A percentile compares a stretch with the other conserved stretches of the same genome.
Evolutionary conservation across 2,113 vertebrate species (phyloP).

Genomic region (Azemiops feae): DNA sequence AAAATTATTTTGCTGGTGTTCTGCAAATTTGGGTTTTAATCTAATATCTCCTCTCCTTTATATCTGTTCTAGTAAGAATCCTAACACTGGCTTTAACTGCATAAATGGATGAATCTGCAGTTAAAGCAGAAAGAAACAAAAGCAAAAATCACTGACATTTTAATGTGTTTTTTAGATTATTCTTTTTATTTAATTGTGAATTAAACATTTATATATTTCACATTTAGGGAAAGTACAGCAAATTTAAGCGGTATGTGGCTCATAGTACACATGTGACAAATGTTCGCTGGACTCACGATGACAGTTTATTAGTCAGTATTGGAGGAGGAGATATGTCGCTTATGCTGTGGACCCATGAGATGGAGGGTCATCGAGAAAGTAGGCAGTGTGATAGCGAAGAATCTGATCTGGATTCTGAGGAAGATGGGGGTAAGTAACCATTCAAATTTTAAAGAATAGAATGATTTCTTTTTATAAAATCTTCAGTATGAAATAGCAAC

Average conservation of each 20-base stretch:
- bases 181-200: constrained; percentile 7
- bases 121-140: background rate
- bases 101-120: background rate
- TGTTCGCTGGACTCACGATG: constrained; percentile 91
- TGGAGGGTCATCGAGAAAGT: constrained; percentile 82
- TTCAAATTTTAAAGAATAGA: background rate
- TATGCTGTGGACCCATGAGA: constrained; percentile 93
- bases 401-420: constrained; percentile 94
- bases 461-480: background rate
- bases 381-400: constrained; percentile 93
- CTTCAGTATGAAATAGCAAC: background rate
- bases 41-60: background rate
- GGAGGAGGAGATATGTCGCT: constrained; percentile 92
- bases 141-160: background rate
- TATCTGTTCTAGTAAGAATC: background rate
- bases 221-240: constrained; percentile 90
- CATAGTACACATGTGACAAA: constrained; percentile 97
- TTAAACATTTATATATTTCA: constrained; percentile 9
- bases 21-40: background rate
- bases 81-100: background rate
- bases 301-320: constrained; percentile 86
- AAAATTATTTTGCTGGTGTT: background rate
- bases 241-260: constrained; percentile 94
- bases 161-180: background rate
- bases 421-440: constrained; percentile 85